These are phyloP conservation scores for Zaprionus lineosus DNA, from an alignment of 2,888 invertebrate genomes.

Conservation along the genomic window DNA sequence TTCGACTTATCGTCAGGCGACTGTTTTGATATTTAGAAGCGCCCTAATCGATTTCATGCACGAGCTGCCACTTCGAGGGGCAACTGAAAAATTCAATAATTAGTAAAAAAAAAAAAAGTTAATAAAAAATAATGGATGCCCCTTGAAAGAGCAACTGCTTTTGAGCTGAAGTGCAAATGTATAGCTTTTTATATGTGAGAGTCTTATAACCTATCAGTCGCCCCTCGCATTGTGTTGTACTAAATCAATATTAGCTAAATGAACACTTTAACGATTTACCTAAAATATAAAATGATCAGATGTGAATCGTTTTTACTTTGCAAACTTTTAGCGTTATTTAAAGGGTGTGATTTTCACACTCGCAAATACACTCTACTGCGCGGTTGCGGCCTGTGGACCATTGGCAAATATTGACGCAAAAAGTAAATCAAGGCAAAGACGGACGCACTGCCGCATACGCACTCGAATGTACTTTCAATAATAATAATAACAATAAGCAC, in stretches of 20 bases:
- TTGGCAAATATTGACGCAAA: constrained; percentile 50
- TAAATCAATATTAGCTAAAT: constrained; percentile 42
- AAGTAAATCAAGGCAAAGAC: constrained; percentile 61
- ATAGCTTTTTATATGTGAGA: no score
- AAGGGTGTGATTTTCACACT: constrained; percentile 64
- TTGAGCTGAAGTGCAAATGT: no score
- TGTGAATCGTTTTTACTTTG: constrained; percentile 15
- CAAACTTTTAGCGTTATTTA: constrained; percentile 41
- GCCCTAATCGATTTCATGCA: constrained; percentile 35
- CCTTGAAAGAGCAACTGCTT: no score
- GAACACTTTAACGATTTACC: constrained; percentile 17
- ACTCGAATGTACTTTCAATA: constrained; percentile 4
- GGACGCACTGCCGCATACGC: constrained; percentile 38
- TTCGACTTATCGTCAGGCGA: constrained; percentile 31
- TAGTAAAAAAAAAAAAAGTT: no score
- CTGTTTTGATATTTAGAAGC: constrained; percentile 12
- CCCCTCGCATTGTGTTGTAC: constrained; percentile 24
- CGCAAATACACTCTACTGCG: constrained; percentile 19
- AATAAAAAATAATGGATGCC: no score
- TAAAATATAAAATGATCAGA: constrained; percentile 18
- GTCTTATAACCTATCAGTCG: no score
- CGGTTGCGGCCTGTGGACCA: constrained; percentile 19
- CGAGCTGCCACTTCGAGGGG: no score
- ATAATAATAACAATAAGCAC: no score
- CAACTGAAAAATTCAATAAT: no score